A percentile compares a stretch with the other conserved stretches of the same genome.
Evolutionary conservation across 1,140 invertebrate species (phyloP).

Genomic region (Drosophila pruinosa): DNA sequence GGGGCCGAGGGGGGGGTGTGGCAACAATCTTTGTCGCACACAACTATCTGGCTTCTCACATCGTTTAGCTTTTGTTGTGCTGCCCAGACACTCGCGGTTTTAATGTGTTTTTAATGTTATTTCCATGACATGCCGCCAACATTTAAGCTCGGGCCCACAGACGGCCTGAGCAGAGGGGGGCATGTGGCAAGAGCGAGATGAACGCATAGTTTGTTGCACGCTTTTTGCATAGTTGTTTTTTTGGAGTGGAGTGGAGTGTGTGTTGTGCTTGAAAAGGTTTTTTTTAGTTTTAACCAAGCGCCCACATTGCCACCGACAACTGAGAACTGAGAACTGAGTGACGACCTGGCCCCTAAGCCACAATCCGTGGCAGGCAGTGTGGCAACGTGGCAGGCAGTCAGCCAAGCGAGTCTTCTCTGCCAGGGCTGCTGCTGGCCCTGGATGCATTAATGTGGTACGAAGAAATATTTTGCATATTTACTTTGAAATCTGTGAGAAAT

Average conservation of each 20-base stretch:
- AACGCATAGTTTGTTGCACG: constrained; percentile 74
- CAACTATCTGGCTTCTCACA: constrained; percentile 65
- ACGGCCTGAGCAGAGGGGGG: constrained; percentile 16
- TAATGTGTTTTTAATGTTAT: constrained; percentile 81
- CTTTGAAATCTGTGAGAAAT: constrained; percentile 71
- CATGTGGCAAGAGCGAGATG: constrained; percentile 33
- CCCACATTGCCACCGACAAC: constrained; percentile 54
- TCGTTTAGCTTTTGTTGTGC: constrained; percentile 73
- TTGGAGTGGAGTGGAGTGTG: neutral
- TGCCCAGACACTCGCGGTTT: constrained; percentile 78
- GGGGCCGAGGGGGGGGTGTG: neutral
- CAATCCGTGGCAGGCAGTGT: neutral
- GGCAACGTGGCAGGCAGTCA: constrained; percentile 4
- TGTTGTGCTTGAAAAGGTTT: constrained; percentile 1
- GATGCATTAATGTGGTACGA: constrained; percentile 75
- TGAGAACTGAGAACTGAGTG: constrained; percentile 42
- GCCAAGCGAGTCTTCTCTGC: constrained; percentile 45
- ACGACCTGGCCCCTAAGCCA: constrained; percentile 34
- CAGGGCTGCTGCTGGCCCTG: no score
- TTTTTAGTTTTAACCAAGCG: constrained; percentile 33
- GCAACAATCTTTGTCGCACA: constrained; percentile 50
- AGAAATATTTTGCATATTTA: constrained; percentile 78
- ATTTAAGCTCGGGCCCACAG: constrained; percentile 68
- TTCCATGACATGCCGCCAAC: constrained; percentile 80
- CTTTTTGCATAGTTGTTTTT: constrained; percentile 54